Evolutionary conservation across 2,888 invertebrate genomes (phyloP).

Genomic region (Hipparchia sbordonii): DNA sequence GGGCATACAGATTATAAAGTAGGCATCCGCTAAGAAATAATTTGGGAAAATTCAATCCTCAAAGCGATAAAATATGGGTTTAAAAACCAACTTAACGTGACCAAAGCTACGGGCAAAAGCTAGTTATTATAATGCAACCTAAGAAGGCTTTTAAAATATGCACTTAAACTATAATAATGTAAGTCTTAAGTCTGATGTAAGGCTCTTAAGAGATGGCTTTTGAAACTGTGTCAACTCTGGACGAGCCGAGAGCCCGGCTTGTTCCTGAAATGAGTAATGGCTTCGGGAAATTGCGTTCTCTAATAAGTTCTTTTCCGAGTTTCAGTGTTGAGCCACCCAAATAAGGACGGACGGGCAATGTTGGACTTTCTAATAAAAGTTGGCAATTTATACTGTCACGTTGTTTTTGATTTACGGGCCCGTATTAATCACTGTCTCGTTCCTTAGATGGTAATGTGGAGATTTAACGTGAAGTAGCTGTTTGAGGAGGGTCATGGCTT

Average conservation of each 20-base stretch:
- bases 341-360: constrained; percentile 53
- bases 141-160: background rate
- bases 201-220: constrained; percentile 25
- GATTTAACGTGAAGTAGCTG: constrained; percentile 16
- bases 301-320: constrained; percentile 71
- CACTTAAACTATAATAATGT: constrained; percentile 10
- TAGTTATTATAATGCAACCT: background rate
- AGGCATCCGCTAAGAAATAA: too few relatives aligned
- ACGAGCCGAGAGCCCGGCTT: constrained; percentile 48
- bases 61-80: too few relatives aligned
- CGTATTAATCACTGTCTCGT: constrained; percentile 40
- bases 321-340: constrained; percentile 65
- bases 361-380: constrained; percentile 59
- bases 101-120: too few relatives aligned
- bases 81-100: too few relatives aligned
- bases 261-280: constrained; percentile 73
- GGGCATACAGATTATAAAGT: too few relatives aligned
- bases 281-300: constrained; percentile 71
- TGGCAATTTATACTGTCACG: constrained; percentile 59
- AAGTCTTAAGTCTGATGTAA: constrained; percentile 3
- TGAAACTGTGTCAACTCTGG: constrained; percentile 18
- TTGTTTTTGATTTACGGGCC: constrained; percentile 55
- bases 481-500: constrained; percentile 6
- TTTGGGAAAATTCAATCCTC: too few relatives aligned
- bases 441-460: constrained; percentile 31